A percentile compares a stretch with the other conserved stretches of the same genome.
These are phyloP conservation scores for Tenebrosternarchus preto DNA, from an alignment of 2,113 vertebrate genomes.

Conservation along the genomic window DNA sequence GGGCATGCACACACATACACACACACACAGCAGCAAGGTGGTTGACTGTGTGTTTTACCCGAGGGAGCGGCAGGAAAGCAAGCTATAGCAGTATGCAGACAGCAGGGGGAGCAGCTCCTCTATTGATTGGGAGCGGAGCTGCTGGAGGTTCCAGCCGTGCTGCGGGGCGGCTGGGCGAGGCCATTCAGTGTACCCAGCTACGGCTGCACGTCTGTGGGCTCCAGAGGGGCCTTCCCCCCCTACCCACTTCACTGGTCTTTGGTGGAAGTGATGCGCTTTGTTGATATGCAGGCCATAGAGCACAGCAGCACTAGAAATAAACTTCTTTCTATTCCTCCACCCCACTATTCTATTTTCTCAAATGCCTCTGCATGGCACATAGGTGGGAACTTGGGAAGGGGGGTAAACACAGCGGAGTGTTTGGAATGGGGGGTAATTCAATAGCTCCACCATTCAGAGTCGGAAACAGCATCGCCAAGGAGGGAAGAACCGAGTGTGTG, in stretches of 20 bases:
- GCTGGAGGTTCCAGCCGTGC: slow-evolving; percentile 24
- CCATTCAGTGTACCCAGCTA: slow-evolving; percentile 28
- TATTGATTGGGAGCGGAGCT: slow-evolving; percentile 65
- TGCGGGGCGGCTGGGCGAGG: slow-evolving; percentile 30
- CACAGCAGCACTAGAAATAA: slow-evolving; percentile 24
- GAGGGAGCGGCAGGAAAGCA: slow-evolving; percentile 64
- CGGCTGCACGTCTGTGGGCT: slow-evolving; percentile 39
- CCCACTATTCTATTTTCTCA: background rate
- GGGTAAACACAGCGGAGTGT: background rate
- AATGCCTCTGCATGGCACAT: background rate
- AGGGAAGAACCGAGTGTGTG: background rate
- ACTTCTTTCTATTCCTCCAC: background rate
- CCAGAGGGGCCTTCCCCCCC: slow-evolving; percentile 14
- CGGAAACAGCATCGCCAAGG: background rate
- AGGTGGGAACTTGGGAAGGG: slow-evolving; percentile 11
- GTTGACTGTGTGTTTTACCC: slow-evolving; percentile 70
- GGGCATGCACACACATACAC: slow-evolving; percentile 45
- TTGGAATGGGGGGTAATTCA: background rate
- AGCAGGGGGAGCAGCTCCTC: slow-evolving; percentile 86
- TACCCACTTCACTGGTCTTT: slow-evolving; percentile 27
- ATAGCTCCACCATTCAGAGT: background rate
- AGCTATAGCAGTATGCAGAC: slow-evolving; percentile 71
- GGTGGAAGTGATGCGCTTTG: slow-evolving; percentile 40
- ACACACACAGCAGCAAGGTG: slow-evolving; percentile 64
- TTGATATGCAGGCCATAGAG: slow-evolving; percentile 36